phyloP scores from a whole-genome alignment of 2,113 vertebrate species.

The Sigmodon hispidus region DNA sequence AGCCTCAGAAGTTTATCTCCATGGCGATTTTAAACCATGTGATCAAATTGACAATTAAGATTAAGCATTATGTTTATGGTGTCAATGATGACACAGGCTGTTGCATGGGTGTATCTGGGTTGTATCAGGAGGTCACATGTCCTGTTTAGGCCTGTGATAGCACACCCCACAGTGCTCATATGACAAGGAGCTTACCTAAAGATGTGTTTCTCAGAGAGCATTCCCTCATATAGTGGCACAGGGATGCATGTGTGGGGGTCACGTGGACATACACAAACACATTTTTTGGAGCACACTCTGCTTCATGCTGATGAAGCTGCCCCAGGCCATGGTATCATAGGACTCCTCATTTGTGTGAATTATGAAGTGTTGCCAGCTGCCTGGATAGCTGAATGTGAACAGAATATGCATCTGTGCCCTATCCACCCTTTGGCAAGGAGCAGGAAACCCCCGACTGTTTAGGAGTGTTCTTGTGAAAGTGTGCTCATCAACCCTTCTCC shows the following conservation, averaged over 20 bases:
- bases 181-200: not conserved
- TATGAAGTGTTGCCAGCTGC: constrained; percentile 51
- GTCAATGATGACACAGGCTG: no score
- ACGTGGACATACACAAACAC: not conserved
- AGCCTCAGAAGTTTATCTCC: not conserved
- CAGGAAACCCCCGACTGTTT: not conserved
- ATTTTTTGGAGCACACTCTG: no score
- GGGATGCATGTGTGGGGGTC: not conserved
- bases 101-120: not conserved
- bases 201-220: not conserved
- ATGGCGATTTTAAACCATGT: not conserved
- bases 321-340: not conserved
- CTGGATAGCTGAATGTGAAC: not conserved
- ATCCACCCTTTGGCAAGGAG: not conserved
- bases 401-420: not conserved
- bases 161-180: no score
- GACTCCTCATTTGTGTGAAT: constrained; percentile 44
- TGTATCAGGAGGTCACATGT: not conserved
- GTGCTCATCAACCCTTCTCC: not conserved
- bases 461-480: not conserved
- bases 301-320: not conserved
- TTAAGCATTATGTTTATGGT: not conserved
- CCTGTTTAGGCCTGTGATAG: not conserved
- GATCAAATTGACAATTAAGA: not conserved
- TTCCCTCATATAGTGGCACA: not conserved